Base-by-base conservation (phyloP, 2,797 vertebrate species). In the Hippocampus kuda region DNA sequence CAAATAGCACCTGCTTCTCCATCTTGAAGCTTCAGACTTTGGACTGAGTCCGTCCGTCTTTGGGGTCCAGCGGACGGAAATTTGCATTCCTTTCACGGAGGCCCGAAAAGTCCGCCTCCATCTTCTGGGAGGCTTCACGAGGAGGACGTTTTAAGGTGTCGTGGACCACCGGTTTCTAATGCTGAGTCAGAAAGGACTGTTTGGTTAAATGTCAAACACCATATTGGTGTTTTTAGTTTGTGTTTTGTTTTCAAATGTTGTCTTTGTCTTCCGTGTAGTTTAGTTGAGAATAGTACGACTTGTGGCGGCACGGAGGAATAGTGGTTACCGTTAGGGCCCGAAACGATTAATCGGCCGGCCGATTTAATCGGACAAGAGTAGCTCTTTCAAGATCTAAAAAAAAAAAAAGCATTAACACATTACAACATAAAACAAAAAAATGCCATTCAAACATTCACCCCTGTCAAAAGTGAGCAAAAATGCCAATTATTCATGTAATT, bases 1-100 rank as follows among this genome's bases (percentile, higher is more conserved):
- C 91, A 99, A 99, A 86, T 99, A 95, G 77, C 8, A 44, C 54
- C 8, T 0, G 20, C 48, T 48, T 30, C 41, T 69, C 68, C 64
- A 10, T 34, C 59, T 60, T 60, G 59, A 38, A 54, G 34, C 22
- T 41, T 54, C 30, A 26, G 34, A 54, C 66, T 54, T 54, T 67
- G 65, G 48, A 38, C 65, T 20, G 16, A 27, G 22, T 3, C 20
- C 16, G 27, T 15, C 27, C 5, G 49, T 54, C 65, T 49, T 3
- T 24, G 41, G 41, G n/a, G 12, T 64, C 41, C 22, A 7, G 22
- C n/a, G 16, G 61, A 20, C 30, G 30, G 27, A 30, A 38, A 16
- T 3, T 30, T 18, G 16, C 59, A 3, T 18, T 34, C 15, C 26
- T 16, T 60, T 60, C 57, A 18, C 8, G 16, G 27, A 30, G 26